Percentiles rank a stretch among this genome's conserved stretches.
Evolutionary conservation across 30 jellyfish, hydroid and myxozoan species (phyloP).

Genomic region (Hydractinia symbiolongicarpus): DNA sequence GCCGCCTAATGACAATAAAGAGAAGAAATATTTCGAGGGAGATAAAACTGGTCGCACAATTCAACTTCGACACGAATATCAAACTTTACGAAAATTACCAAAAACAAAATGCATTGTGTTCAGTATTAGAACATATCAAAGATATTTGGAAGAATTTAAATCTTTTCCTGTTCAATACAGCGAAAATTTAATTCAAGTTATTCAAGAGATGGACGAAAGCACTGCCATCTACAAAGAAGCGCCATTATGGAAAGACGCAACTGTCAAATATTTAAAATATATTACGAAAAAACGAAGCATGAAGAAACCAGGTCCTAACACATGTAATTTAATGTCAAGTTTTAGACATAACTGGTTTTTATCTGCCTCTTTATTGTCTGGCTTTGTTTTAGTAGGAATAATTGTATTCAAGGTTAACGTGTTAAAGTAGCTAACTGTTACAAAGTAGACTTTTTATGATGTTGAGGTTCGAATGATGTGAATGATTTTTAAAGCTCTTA

Average conservation of each 20-base stretch:
- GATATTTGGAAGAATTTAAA: conserved; percentile 57
- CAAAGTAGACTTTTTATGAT: too few species aligned
- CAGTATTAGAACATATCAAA: conserved; percentile 74
- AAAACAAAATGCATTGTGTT: conserved; percentile 66
- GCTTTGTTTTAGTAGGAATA: too few species aligned
- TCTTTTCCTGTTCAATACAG: conserved; percentile 37
- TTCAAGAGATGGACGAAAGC: conserved; percentile 48
- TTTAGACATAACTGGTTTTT: neutral
- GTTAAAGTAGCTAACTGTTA: too few species aligned
- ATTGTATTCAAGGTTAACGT: too few species aligned
- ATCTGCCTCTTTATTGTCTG: too few species aligned
- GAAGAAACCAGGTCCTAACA: neutral
- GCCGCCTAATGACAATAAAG: conserved; percentile 53
- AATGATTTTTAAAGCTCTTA: too few species aligned
- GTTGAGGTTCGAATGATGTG: too few species aligned
- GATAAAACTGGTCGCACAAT: conserved; percentile 68
- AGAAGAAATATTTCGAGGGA: conserved; percentile 36
- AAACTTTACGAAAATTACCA: conserved; percentile 65
- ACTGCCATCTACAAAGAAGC: conserved; percentile 63
- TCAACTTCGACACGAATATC: conserved; percentile 69
- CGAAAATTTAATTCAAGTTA: conserved; percentile 57
- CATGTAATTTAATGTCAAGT: neutral
- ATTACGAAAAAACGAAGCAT: neutral
- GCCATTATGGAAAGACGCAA: conserved; percentile 78
- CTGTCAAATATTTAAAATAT: conserved; percentile 42